Conservation (phyloP, 37 sponge, comb jelly and placozoan species). For the Agelas oroides region DNA sequence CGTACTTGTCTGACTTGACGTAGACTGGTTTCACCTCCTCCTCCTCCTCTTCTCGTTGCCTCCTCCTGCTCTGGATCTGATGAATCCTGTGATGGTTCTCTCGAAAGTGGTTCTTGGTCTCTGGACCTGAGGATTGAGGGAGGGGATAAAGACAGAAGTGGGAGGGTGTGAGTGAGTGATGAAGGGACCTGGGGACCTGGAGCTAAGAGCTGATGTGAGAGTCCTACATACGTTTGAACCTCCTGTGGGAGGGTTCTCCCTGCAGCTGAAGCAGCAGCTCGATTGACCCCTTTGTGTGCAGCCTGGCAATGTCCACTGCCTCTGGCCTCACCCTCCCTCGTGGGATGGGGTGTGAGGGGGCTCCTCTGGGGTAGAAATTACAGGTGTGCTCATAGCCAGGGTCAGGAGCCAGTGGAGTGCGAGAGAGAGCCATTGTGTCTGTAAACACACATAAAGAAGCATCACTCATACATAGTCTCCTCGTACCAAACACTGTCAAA, state of each 20-base stretch:
- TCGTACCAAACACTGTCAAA: too few species aligned
- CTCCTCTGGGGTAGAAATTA: slow-evolving; percentile 7
- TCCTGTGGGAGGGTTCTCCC: not conserved
- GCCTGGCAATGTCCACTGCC: slow-evolving; percentile 53
- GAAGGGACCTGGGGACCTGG: too few species aligned
- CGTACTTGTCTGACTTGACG: slow-evolving; percentile 47
- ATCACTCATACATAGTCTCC: too few species aligned
- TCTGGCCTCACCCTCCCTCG: slow-evolving; percentile 21
- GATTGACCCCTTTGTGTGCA: slow-evolving; percentile 40
- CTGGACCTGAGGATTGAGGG: slow-evolving; percentile 3
- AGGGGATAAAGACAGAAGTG: not conserved
- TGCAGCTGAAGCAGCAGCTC: slow-evolving; percentile 23
- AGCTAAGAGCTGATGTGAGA: too few species aligned
- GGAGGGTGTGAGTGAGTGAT: not conserved
- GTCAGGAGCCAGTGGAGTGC: slow-evolving; percentile 49
- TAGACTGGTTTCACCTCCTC: slow-evolving; percentile 17
- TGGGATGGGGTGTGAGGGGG: not conserved
- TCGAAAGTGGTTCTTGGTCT: slow-evolving; percentile 32
- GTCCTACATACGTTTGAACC: not conserved
- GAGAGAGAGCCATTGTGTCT: slow-evolving; percentile 5
- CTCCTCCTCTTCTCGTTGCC: slow-evolving; percentile 24
- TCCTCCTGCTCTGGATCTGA: slow-evolving; percentile 32
- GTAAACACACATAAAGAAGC: too few species aligned
- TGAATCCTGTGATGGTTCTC: slow-evolving; percentile 31
- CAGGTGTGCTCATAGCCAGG: slow-evolving; percentile 58